Evolutionary conservation across 1,140 invertebrate genomes (phyloP), one percentile per base, ranked within the genome.

Genomic region (Agrilus planipennis): DNA sequence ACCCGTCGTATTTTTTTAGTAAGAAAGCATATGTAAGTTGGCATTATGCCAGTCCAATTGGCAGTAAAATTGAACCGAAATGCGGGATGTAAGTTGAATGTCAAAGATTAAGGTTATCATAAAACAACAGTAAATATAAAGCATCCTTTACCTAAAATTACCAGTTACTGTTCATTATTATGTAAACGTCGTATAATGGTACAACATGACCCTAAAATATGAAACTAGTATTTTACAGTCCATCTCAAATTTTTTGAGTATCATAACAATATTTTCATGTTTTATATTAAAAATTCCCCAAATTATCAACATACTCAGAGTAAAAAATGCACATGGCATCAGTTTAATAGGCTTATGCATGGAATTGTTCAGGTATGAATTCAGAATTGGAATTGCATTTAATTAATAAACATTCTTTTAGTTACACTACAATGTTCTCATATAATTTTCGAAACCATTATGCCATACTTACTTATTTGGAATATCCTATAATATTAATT

Each of bases 371-470:
- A 79, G 77, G 79, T 81, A 66, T 61, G 16, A 32, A 31, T 49
- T 40, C 39, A 42, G 15, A 7, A 45, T 37, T 36, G 17, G 31
- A 17, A 34, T 29, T 5, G 16, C 22, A 14, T 40, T 35, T 19
- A 40, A 46, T 46, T 23, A 20, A 23, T 46, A 39, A 15, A 18
- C 10, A 31, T 51, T 43, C 62, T 76, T 77, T 45, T 62, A 84
- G 79, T 45, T 81, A 79, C 49, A 72, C 77, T 17, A 71, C 80
- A 43, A 77, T 75, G 64, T 70, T 75, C 18, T 69, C 76, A 41
- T 84, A 84, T 51, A 82, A 81, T 54, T 81, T 65, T 50, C 69
- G 68, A 12, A 82, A 78, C 63, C 62, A 65, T 14, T 81, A 84
- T 55, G 65, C 71, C n/a, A 17, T 80, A 2, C 53, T 81, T 29